Percentiles rank a stretch among this genome's conserved stretches.
phyloP scores from a whole-genome alignment of 2,888 invertebrate species.

The Lasiommata megera region DNA sequence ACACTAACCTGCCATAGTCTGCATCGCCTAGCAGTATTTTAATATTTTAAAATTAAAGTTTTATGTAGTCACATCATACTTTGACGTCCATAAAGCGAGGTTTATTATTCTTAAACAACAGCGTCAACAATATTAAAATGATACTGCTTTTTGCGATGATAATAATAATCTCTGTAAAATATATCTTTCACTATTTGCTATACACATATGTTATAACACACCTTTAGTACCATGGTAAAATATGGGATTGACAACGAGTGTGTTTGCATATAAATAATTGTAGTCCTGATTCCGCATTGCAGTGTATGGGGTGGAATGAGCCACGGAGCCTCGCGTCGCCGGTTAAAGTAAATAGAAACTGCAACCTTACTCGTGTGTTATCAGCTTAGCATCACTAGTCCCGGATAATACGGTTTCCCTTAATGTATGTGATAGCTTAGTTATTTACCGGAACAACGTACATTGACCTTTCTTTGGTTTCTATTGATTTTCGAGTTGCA shows the following conservation, averaged over 20 bases:
- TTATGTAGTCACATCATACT: too few species aligned
- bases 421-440: constrained; percentile 4
- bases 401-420: constrained; percentile 7
- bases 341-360: constrained; percentile 7
- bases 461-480: neutral
- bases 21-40: too few species aligned
- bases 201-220: too few species aligned
- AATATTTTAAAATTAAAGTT: too few species aligned
- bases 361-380: constrained; percentile 4
- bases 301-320: constrained; percentile 13
- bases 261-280: neutral
- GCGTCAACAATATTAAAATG: too few species aligned
- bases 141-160: too few species aligned
- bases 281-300: constrained; percentile 9
- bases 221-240: neutral
- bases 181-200: too few species aligned
- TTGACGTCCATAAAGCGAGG: too few species aligned
- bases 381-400: constrained; percentile 7
- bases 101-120: too few species aligned
- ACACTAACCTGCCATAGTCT: too few species aligned
- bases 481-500: neutral
- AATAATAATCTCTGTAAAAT: too few species aligned
- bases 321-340: neutral
- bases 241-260: neutral
- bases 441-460: neutral